Evolutionary conservation across 2,888 invertebrate genomes (phyloP).

Genomic region (Dione vanillae): DNA sequence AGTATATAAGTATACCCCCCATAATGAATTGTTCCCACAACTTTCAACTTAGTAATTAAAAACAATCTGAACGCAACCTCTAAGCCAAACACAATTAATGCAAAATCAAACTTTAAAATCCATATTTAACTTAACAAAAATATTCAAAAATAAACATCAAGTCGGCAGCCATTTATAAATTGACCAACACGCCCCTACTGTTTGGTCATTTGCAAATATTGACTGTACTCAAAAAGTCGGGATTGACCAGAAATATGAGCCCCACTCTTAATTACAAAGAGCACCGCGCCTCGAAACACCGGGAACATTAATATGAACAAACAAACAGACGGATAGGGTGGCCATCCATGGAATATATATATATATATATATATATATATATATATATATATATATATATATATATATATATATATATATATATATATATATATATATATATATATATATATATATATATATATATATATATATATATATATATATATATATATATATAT

Average conservation of each 20-base stretch:
- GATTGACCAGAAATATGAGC: slow-evolving; percentile 41
- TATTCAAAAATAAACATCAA: neutral
- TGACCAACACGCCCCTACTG: slow-evolving; percentile 31
- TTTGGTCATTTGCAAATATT: slow-evolving; percentile 44
- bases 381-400: too few relatives aligned
- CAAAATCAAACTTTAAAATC: neutral
- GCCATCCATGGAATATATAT: neutral
- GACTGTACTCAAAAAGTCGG: slow-evolving; percentile 37
- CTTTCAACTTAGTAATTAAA: neutral
- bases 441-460: too few relatives aligned
- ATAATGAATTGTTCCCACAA: neutral
- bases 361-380: too few relatives aligned
- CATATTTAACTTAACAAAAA: slow-evolving; percentile 7
- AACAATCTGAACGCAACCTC: neutral
- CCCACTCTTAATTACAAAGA: slow-evolving; percentile 45
- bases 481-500: too few relatives aligned
- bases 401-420: too few relatives aligned
- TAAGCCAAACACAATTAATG: neutral
- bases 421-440: too few relatives aligned
- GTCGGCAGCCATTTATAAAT: slow-evolving; percentile 31
- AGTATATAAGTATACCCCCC: too few relatives aligned
- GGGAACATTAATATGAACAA: slow-evolving; percentile 39
- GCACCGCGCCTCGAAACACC: slow-evolving; percentile 42
- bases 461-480: too few relatives aligned
- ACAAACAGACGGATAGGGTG: slow-evolving; percentile 32